Evolutionary conservation across 2,797 vertebrate species (phyloP).

Genomic region (Lates japonicus): DNA sequence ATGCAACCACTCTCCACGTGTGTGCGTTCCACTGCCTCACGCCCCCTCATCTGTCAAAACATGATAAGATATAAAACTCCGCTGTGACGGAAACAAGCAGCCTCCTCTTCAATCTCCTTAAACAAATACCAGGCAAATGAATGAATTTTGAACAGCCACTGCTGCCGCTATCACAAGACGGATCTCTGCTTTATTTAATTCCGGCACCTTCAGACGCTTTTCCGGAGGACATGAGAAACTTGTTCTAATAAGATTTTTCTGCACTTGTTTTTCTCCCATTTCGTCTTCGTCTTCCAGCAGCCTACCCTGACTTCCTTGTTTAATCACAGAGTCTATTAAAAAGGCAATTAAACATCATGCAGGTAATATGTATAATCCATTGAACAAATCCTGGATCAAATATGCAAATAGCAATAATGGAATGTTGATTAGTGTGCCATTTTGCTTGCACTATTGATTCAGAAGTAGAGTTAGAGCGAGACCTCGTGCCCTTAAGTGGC

Average conservation of each 20-base stretch:
- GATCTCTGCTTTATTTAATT: slow-evolving; percentile 80
- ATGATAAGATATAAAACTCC: slow-evolving; percentile 85
- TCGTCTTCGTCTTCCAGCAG: slow-evolving; percentile 43
- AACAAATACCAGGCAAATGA: slow-evolving; percentile 86
- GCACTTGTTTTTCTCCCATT: slow-evolving; percentile 41
- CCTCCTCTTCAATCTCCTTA: slow-evolving; percentile 85
- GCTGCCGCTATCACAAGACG: slow-evolving; percentile 70
- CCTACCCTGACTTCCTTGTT: slow-evolving; percentile 72
- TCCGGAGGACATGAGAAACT: slow-evolving; percentile 69
- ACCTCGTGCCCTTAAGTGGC: slow-evolving; percentile 55
- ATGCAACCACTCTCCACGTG: slow-evolving; percentile 61
- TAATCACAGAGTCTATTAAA: slow-evolving; percentile 86
- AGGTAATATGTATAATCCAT: slow-evolving; percentile 87
- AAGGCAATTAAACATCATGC: slow-evolving; percentile 86
- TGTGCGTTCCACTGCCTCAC: slow-evolving; percentile 63
- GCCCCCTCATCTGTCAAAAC: slow-evolving; percentile 79
- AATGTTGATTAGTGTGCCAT: slow-evolving; percentile 79
- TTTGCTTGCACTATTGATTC: slow-evolving; percentile 80
- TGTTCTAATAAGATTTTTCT: slow-evolving; percentile 74
- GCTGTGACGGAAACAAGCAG: slow-evolving; percentile 72
- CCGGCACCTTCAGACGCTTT: slow-evolving; percentile 58
- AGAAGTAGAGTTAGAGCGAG: slow-evolving; percentile 61
- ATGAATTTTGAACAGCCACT: slow-evolving; percentile 84
- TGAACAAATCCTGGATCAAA: slow-evolving; percentile 85
- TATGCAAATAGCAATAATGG: slow-evolving; percentile 82